Percentiles rank a stretch among this genome's conserved stretches.
Evolutionary conservation across 1,140 invertebrate species (phyloP).

Genomic region (Sitobion miscanthi): DNA sequence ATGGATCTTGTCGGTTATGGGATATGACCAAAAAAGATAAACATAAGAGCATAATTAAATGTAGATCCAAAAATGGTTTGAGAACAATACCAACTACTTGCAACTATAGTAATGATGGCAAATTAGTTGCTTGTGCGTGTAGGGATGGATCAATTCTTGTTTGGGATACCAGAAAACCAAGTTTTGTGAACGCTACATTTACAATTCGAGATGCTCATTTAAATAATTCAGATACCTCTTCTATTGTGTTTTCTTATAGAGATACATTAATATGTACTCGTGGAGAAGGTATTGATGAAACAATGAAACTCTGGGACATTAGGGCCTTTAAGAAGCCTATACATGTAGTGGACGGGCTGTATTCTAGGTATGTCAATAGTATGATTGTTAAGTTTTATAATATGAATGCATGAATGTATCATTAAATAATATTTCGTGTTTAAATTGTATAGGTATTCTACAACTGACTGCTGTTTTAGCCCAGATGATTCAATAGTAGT

Average conservation of each 20-base stretch:
- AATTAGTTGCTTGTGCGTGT: conserved; percentile 88
- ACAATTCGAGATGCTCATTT: conserved; percentile 82
- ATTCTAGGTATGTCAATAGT: conserved; percentile 68
- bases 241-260: conserved; percentile 87
- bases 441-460: conserved; percentile 57
- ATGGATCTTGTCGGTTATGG: conserved; percentile 93
- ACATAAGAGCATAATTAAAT: conserved; percentile 89
- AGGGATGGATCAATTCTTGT: conserved; percentile 96
- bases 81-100: conserved; percentile 88
- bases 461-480: conserved; percentile 77
- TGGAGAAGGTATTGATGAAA: conserved; percentile 80
- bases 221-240: conserved; percentile 81
- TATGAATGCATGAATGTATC: neutral
- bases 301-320: conserved; percentile 94
- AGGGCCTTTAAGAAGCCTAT: conserved; percentile 82
- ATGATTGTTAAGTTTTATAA: neutral
- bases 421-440: conserved; percentile 17
- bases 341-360: conserved; percentile 73
- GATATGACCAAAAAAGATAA: conserved; percentile 76
- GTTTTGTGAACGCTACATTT: conserved; percentile 79
- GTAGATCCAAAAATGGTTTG: conserved; percentile 84
- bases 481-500: conserved; percentile 90
- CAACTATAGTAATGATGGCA: conserved; percentile 85
- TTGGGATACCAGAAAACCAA: conserved; percentile 89
- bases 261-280: conserved; percentile 81